Evolutionary conservation across 2,113 vertebrate species (phyloP).

Genomic region (Tupaia chinensis): DNA sequence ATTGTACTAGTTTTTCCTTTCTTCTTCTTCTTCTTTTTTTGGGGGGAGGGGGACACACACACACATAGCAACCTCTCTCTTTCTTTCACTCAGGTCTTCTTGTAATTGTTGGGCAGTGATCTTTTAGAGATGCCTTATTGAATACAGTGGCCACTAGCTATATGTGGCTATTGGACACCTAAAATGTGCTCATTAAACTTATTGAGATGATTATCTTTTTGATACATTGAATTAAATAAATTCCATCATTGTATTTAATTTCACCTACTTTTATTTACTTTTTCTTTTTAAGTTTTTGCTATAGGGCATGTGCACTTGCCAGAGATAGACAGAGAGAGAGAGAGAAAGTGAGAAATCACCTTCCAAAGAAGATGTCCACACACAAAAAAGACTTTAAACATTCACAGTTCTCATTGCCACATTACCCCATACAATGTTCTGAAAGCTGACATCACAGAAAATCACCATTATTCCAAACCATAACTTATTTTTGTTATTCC

Average conservation of each 20-base stretch:
- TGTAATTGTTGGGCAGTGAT: no score
- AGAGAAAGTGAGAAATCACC: no score
- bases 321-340: no score
- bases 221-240: background rate
- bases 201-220: background rate
- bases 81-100: background rate
- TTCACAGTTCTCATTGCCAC: background rate
- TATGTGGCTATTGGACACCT: background rate
- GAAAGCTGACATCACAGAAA: background rate
- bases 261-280: background rate
- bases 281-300: background rate
- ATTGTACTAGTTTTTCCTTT: no score
- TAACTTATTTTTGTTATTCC: background rate
- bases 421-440: background rate
- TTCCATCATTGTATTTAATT: background rate
- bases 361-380: background rate
- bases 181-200: background rate
- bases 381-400: background rate
- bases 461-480: background rate
- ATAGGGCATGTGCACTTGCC: no score
- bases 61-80: no score
- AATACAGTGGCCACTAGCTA: background rate
- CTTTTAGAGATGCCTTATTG: background rate
- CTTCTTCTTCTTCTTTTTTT: no score
- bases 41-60: no score